These are phyloP conservation scores for Hippoglossus hippoglossus DNA, from an alignment of 2,797 vertebrate genomes.

Conservation along the genomic window DNA sequence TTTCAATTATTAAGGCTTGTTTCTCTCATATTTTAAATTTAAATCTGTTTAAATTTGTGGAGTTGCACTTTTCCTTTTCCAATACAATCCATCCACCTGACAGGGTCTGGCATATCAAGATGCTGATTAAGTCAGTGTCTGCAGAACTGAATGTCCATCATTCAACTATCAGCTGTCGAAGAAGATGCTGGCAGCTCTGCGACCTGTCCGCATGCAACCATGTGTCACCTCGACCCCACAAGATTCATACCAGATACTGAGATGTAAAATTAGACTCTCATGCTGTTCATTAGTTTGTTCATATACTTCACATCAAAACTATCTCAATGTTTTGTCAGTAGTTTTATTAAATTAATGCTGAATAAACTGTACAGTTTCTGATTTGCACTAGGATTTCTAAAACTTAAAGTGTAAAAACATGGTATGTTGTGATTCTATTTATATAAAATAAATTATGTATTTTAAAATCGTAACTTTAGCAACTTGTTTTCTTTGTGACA, in stretches of 20 bases:
- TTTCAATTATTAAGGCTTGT: background rate
- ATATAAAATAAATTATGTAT: no score
- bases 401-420: background rate
- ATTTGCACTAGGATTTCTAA: background rate
- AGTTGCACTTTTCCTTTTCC: background rate
- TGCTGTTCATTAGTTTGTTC: background rate
- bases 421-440: background rate
- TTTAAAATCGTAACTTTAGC: background rate
- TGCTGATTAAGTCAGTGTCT: background rate
- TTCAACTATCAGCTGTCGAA: background rate
- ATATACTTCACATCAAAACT: no score
- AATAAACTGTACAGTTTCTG: background rate
- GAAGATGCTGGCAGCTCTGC: background rate
- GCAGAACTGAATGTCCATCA: background rate
- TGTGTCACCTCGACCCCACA: background rate
- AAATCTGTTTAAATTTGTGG: background rate
- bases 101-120: background rate
- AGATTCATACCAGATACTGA: background rate
- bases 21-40: background rate
- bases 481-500: slow-evolving; percentile 6
- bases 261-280: background rate
- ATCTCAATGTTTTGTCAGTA: no score
- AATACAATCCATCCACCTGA: background rate
- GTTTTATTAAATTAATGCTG: background rate
- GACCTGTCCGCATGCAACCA: background rate